Conservation (phyloP, 2,888 invertebrate species). For the Pristionchus entomophagus region DNA sequence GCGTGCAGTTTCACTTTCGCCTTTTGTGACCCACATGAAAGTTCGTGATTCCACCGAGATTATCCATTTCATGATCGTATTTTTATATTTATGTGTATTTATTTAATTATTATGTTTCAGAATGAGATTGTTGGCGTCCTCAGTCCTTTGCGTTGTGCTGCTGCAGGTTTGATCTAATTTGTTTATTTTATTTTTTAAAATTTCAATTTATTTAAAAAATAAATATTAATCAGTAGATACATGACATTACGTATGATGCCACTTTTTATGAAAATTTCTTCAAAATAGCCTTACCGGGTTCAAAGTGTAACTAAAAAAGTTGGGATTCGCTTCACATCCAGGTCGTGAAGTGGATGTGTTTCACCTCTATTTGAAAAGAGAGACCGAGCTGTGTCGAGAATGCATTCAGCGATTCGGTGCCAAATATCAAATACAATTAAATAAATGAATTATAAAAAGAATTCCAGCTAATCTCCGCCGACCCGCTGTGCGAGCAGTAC, state of each 20-base stretch:
- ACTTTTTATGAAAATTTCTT: no score
- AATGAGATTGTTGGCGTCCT: background rate
- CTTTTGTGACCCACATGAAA: background rate
- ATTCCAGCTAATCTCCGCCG: background rate
- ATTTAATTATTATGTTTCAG: background rate
- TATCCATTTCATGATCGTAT: background rate
- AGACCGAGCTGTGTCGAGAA: no score
- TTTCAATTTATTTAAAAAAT: background rate
- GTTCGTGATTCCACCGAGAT: no score
- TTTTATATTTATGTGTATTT: background rate
- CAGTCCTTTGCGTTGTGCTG: background rate
- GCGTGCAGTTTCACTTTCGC: slow-evolving; percentile 5
- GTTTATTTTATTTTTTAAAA: background rate
- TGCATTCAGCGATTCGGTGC: no score
- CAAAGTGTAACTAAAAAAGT: no score
- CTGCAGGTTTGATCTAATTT: background rate
- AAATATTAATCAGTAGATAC: background rate
- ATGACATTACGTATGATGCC: background rate
- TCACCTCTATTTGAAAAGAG: no score
- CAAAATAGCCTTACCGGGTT: background rate
- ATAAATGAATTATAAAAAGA: background rate
- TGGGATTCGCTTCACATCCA: no score
- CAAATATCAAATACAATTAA: background rate
- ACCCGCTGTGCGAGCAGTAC: slow-evolving; percentile 26
- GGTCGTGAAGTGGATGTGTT: no score